Evolutionary conservation across 2,888 invertebrate genomes (phyloP).

Genomic region (Sesia bembeciformis): DNA sequence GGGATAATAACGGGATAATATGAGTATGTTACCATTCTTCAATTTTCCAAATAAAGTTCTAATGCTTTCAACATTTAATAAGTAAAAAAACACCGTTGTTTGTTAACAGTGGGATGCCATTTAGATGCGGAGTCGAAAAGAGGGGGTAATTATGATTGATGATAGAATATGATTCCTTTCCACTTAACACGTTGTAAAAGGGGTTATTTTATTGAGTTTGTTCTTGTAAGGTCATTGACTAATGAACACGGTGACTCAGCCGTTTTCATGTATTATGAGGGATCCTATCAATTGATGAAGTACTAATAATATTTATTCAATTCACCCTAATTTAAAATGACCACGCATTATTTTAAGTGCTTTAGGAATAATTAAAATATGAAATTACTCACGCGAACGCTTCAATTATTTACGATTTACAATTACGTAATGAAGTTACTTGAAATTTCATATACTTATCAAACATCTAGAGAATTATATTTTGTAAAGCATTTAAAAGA

Average conservation of each 20-base stretch:
- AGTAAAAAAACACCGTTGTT: conserved; percentile 10
- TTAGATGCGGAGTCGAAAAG: conserved; percentile 21
- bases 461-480: too few relatives aligned
- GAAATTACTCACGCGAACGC: too few relatives aligned
- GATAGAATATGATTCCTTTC: conserved; percentile 66
- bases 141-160: conserved; percentile 66
- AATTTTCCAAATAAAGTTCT: too few relatives aligned
- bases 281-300: conserved; percentile 3
- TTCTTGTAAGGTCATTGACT: conserved; percentile 60
- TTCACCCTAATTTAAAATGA: background rate
- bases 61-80: background rate
- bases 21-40: too few relatives aligned
- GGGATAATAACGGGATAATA: too few relatives aligned
- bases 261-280: conserved; percentile 39
- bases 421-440: too few relatives aligned
- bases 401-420: too few relatives aligned
- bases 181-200: conserved; percentile 69
- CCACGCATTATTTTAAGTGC: too few relatives aligned
- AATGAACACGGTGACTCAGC: conserved; percentile 60
- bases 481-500: too few relatives aligned
- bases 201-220: conserved; percentile 67
- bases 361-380: too few relatives aligned
- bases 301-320: background rate
- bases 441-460: too few relatives aligned
- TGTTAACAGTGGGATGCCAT: conserved; percentile 12